phyloP scores from a whole-genome alignment of 1,140 invertebrate genomes.

The Rhopalosiphum padi region DNA sequence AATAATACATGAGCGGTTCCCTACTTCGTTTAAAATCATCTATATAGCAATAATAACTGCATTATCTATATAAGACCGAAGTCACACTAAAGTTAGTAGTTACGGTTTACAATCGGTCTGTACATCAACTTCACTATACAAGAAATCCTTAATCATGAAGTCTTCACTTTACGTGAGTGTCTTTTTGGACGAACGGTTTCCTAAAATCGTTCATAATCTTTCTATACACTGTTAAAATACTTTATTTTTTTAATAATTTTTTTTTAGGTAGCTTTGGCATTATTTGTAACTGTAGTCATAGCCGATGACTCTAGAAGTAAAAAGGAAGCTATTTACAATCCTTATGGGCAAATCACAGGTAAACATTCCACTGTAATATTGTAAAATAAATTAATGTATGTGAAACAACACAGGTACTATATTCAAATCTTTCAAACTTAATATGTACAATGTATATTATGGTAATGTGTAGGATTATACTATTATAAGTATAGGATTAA shows the following conservation, averaged over 20 bases:
- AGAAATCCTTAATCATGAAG: neutral
- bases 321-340: constrained; percentile 11
- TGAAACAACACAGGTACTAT: neutral
- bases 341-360: neutral
- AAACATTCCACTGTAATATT: neutral
- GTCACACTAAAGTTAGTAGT: neutral
- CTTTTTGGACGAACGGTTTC: neutral
- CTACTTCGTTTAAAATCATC: neutral
- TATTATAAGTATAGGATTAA: neutral
- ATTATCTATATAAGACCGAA: neutral
- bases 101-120: neutral
- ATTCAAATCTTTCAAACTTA: neutral
- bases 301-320: neutral
- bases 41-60: neutral
- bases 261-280: neutral
- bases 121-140: too few relatives aligned
- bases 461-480: neutral
- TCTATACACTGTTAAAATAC: neutral
- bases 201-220: neutral
- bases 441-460: neutral
- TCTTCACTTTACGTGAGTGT: neutral
- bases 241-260: neutral
- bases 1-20: neutral
- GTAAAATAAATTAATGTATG: neutral
- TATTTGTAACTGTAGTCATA: neutral